These are phyloP conservation scores for Pteronotus mesoamericanus DNA, from an alignment of 2,797 vertebrate species.

Conservation along the genomic window DNA sequence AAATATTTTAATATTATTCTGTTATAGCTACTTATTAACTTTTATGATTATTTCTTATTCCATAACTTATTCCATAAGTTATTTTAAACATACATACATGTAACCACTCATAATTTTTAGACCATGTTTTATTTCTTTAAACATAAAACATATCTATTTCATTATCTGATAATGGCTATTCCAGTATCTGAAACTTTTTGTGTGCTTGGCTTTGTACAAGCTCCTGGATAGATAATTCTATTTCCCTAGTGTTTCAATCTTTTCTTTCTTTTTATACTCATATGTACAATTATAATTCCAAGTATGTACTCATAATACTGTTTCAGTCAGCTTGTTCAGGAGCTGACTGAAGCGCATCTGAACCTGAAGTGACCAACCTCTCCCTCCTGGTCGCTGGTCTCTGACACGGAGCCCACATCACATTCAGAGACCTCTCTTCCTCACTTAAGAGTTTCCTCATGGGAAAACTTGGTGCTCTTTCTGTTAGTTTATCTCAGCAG, in stretches of 20 bases:
- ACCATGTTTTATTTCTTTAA: not conserved
- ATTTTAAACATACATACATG: not conserved
- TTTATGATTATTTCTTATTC: not conserved
- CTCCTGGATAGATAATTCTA: not conserved
- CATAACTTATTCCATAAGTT: too few species aligned
- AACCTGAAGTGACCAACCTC: not conserved
- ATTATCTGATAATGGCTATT: not conserved
- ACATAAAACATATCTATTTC: not conserved
- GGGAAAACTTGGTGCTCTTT: not conserved
- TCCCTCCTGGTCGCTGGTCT: not conserved
- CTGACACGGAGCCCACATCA: not conserved
- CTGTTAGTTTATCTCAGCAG: not conserved
- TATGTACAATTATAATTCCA: not conserved
- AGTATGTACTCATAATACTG: not conserved
- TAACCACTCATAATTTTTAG: not conserved
- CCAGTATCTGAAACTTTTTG: not conserved
- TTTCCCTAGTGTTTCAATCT: not conserved
- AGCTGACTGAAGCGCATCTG: not conserved
- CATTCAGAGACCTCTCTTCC: not conserved
- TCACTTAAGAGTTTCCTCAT: not conserved
- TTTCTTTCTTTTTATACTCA: not conserved
- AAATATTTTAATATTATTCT: not conserved
- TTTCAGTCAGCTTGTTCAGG: not conserved
- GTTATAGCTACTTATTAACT: not conserved
- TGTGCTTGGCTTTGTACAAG: not conserved